Evolutionary conservation across 2,888 invertebrate genomes (phyloP).

Genomic region (Xestia xanthographa): DNA sequence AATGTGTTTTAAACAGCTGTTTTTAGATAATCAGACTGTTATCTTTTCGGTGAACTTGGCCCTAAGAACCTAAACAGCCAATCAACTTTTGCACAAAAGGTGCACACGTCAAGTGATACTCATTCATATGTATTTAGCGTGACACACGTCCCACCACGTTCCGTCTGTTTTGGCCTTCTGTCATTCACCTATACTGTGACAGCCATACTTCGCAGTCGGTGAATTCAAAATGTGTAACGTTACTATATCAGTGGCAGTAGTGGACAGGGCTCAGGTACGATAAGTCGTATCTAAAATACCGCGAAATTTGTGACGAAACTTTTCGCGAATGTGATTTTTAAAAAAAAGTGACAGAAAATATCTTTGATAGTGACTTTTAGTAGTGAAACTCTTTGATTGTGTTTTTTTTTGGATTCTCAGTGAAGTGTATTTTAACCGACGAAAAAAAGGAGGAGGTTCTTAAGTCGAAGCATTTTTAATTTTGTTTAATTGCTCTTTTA

Average conservation of each 20-base stretch:
- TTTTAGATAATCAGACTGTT: no score
- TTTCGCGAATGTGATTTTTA: constrained; percentile 17
- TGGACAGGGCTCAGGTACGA: constrained; percentile 63
- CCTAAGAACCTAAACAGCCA: not conserved
- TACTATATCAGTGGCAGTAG: constrained; percentile 64
- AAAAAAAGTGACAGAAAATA: constrained; percentile 13
- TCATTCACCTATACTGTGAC: constrained; percentile 44
- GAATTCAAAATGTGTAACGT: constrained; percentile 63
- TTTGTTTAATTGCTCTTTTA: constrained; percentile 14
- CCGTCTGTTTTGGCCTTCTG: constrained; percentile 49
- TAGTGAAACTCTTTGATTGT: constrained; percentile 18
- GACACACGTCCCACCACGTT: not conserved
- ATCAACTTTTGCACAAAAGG: not conserved
- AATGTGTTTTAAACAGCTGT: no score
- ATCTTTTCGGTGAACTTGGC: no score
- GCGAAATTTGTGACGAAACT: constrained; percentile 20
- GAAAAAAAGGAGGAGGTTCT: not conserved
- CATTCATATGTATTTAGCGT: constrained; percentile 41
- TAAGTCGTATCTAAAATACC: constrained; percentile 58
- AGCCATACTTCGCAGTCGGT: constrained; percentile 40
- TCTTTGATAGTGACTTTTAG: not conserved
- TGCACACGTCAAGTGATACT: constrained; percentile 11
- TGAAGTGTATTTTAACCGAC: constrained; percentile 16
- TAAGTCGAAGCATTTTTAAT: not conserved
- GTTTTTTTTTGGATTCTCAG: not conserved